phyloP scores from a whole-genome alignment of 2,888 invertebrate species.

The Sphaeridia pumilis region DNA sequence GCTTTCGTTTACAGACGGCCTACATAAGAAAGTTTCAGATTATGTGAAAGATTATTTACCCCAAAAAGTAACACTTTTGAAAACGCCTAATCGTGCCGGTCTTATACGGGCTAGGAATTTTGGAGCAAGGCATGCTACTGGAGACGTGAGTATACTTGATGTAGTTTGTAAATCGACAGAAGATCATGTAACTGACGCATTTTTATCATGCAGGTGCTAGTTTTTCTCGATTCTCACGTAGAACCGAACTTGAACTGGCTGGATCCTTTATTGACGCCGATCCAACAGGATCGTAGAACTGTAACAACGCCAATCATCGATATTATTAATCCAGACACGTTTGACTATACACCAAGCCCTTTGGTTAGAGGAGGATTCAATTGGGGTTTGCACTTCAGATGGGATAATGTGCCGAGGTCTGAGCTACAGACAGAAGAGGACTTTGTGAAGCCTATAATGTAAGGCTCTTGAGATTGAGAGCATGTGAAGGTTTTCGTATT shows the following conservation, averaged over 20 bases:
- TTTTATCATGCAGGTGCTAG: too few relatives aligned
- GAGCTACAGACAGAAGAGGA: slow-evolving; percentile 52
- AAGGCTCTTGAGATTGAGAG: too few relatives aligned
- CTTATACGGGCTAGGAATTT: slow-evolving; percentile 83
- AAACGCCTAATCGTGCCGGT: slow-evolving; percentile 69
- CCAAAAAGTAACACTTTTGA: slow-evolving; percentile 53
- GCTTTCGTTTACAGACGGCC: too few relatives aligned
- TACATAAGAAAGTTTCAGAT: slow-evolving; percentile 51
- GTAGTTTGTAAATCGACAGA: too few relatives aligned
- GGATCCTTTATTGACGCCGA: slow-evolving; percentile 65
- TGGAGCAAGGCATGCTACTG: slow-evolving; percentile 64
- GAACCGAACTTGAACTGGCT: slow-evolving; percentile 89
- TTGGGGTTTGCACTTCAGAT: slow-evolving; percentile 93
- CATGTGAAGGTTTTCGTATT: too few relatives aligned
- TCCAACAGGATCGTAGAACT: slow-evolving; percentile 47
- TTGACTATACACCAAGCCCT: slow-evolving; percentile 78
- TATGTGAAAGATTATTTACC: slow-evolving; percentile 47
- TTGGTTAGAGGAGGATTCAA: slow-evolving; percentile 95
- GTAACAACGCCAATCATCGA: slow-evolving; percentile 82
- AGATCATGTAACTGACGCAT: too few relatives aligned
- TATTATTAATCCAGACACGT: slow-evolving; percentile 88
- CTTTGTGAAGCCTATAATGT: slow-evolving; percentile 67
- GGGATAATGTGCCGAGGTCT: slow-evolving; percentile 73
- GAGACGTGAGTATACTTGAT: too few relatives aligned
- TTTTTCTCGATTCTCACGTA: slow-evolving; percentile 91